Evolutionary conservation across 2,797 vertebrate species (phyloP), one percentile per base, ranked within the genome.

Genomic region (Fringilla coelebs): DNA sequence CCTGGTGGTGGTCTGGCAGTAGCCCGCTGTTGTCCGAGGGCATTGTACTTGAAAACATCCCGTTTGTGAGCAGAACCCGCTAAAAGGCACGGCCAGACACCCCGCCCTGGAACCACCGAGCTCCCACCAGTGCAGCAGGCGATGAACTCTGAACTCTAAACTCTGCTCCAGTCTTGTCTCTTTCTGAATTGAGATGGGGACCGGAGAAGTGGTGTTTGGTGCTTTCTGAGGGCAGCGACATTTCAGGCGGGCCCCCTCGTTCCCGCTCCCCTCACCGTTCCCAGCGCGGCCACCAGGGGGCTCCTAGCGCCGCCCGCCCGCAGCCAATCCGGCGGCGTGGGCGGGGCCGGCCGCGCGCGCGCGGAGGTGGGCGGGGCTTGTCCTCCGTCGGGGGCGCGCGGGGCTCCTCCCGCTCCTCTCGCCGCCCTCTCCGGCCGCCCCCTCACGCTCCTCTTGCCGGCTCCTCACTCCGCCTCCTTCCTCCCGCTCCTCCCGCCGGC

Each of bases 191-290:
- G 68, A 21, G 25, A 7, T 6, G 14, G n/a, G 31, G 13, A 5
- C 9, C 34, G 11, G 13, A 12, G 13, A 8, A 76, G 11, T 0
- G 3, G 25, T 2, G 11, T 14, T 9, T 4, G 48, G 13, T 16
- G 14, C 24, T 22, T 40, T 36, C 51, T 6, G 57, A 2, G 9
- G 2, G n/a, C 36, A 13, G 2, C 10, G 2, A 6, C 17, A 4
- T 25, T 8, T 24, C 81, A 2, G 17, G 1, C 63, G 9, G 46
- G 10, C 21, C 28, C 52, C 13, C 8, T 21, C 34, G 11, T 18
- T 26, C 38, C 34, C 14, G 21, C 6, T 43, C 41, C 41, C 38
- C 29, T 31, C 38, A 38, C 28, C 28, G 22, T 36, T 58, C 57
- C 55, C 57, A 58, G 34, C 34, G 24, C 55, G 11, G 70, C 81